Conservation (phyloP, 2,888 invertebrate genomes). For the Nomada fucata region DNA sequence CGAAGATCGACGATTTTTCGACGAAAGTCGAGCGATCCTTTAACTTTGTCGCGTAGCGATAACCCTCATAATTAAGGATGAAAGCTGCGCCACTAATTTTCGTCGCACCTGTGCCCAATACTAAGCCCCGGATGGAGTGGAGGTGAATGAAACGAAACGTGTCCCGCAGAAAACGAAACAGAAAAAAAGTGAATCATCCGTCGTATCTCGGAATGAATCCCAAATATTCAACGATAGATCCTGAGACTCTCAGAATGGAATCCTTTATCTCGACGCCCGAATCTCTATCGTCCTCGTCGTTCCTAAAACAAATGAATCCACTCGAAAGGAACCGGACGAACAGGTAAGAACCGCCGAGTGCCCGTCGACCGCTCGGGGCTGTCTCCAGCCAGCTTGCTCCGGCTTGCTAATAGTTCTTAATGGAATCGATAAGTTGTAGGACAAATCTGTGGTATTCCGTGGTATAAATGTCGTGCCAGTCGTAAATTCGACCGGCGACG, state of each 20-base stretch:
- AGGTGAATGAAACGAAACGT: not conserved
- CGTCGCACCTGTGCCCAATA: too few relatives aligned
- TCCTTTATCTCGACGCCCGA: conserved; percentile 67
- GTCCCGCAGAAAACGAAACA: too few relatives aligned
- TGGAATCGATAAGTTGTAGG: conserved; percentile 79
- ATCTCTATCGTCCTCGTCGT: conserved; percentile 56
- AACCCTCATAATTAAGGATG: too few relatives aligned
- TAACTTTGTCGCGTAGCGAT: too few relatives aligned
- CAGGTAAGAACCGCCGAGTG: conserved; percentile 57
- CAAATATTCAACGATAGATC: conserved; percentile 59
- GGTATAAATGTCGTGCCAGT: conserved; percentile 59
- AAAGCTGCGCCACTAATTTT: too few relatives aligned
- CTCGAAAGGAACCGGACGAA: conserved; percentile 53
- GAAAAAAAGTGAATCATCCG: not conserved
- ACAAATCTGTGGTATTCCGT: conserved; percentile 72
- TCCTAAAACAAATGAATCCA: conserved; percentile 75
- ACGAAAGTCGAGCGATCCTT: too few relatives aligned
- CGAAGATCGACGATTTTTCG: too few relatives aligned
- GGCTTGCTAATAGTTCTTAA: conserved; percentile 76
- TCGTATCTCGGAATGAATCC: conserved; percentile 32
- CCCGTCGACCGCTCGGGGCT: not conserved
- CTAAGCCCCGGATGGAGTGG: too few relatives aligned
- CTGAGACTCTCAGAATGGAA: conserved; percentile 57
- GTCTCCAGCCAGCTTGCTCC: conserved; percentile 2
- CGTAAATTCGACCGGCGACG: conserved; percentile 67